phyloP scores from a whole-genome alignment of 2,888 invertebrate species.

The Lypha dubia region DNA sequence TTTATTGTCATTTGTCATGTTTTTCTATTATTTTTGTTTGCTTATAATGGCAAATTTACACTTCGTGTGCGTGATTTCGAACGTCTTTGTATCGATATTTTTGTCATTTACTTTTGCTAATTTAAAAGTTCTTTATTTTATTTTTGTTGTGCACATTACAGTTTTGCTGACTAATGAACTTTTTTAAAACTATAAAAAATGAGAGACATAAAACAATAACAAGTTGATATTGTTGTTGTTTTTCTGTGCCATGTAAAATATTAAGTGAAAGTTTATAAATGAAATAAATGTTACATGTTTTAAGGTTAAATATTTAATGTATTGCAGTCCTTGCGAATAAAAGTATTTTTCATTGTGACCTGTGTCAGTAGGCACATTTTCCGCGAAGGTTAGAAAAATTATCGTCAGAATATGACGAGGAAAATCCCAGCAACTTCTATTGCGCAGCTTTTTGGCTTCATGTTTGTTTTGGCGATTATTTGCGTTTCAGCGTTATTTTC shows the following conservation, averaged over 20 bases:
- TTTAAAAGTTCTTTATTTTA: background rate
- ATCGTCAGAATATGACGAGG: no score
- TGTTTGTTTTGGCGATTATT: no score
- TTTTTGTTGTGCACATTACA: background rate
- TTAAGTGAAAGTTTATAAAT: slow-evolving; percentile 3
- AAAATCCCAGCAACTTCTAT: no score
- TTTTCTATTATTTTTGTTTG: slow-evolving; percentile 29
- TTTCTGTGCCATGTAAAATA: slow-evolving; percentile 46
- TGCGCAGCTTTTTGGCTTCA: no score
- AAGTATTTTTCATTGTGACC: no score
- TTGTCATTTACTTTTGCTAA: background rate
- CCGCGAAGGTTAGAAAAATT: no score
- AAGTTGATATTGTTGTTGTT: slow-evolving; percentile 46
- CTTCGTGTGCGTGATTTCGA: slow-evolving; percentile 32
- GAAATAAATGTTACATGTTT: no score
- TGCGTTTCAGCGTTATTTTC: no score
- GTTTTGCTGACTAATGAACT: slow-evolving; percentile 50
- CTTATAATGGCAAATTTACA: slow-evolving; percentile 52
- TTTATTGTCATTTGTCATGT: slow-evolving; percentile 61
- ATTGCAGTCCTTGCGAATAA: no score
- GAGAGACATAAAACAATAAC: slow-evolving; percentile 41
- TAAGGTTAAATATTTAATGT: no score
- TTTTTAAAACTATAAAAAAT: slow-evolving; percentile 10
- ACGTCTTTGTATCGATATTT: background rate
- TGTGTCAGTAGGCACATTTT: no score